Conservation (phyloP, 2,797 vertebrate species). For the Oreochromis mossambicus region DNA sequence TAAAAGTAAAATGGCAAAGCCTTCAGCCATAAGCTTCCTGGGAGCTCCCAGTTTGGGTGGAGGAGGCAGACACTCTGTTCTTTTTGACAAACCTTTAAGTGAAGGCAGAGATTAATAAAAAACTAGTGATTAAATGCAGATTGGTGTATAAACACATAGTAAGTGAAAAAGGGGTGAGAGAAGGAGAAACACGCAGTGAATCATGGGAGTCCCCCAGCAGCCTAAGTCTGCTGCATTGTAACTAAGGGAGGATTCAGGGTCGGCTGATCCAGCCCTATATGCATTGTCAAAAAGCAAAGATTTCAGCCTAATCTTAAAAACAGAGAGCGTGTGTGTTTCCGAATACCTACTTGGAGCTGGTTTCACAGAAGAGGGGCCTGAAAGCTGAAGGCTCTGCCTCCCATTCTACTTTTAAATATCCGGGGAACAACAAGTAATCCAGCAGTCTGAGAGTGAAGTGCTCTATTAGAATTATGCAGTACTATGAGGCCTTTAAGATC, state of each 20-base stretch:
- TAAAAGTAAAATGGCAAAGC: background rate
- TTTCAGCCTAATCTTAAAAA: background rate
- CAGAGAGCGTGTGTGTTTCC: accelerated
- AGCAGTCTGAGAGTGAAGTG: background rate
- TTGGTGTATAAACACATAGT: background rate
- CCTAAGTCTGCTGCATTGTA: accelerated
- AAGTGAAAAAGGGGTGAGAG: background rate
- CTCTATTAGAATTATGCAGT: background rate
- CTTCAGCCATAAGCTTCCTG: background rate
- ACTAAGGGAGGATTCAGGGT: background rate
- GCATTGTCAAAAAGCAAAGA: background rate
- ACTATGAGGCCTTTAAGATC: background rate
- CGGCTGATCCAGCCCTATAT: background rate
- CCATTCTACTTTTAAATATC: background rate
- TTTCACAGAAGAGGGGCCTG: background rate
- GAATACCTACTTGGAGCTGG: background rate
- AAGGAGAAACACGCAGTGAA: background rate
- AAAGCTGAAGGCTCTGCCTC: background rate
- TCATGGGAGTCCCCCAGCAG: background rate
- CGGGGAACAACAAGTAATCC: background rate
- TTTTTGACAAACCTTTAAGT: background rate
- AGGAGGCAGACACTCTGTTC: background rate
- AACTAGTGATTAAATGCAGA: background rate
- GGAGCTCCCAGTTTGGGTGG: background rate
- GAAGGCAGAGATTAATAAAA: background rate